A percentile compares a stretch with the other conserved stretches of the same genome.
Evolutionary conservation across 2,113 vertebrate species (phyloP).

Genomic region (Oryzias celebensis): DNA sequence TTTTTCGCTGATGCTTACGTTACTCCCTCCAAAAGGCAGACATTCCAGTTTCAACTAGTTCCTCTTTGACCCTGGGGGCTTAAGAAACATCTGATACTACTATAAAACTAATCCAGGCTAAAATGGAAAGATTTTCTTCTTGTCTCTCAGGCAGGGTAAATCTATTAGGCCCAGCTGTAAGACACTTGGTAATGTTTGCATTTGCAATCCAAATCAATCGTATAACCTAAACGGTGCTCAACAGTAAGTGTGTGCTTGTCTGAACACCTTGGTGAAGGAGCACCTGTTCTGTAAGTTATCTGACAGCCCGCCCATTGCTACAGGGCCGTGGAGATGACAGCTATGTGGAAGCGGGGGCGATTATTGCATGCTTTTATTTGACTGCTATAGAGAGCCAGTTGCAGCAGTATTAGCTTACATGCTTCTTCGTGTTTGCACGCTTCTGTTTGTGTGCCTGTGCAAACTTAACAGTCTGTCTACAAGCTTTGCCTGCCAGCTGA

Average conservation of each 20-base stretch:
- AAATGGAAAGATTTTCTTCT: conserved; percentile 9
- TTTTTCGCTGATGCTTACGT: conserved; percentile 17
- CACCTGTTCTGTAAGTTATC: conserved; percentile 34
- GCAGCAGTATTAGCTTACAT: conserved; percentile 10
- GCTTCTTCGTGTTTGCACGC: conserved; percentile 32
- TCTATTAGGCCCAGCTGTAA: conserved; percentile 1
- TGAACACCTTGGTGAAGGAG: conserved; percentile 44
- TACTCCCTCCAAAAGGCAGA: conserved; percentile 8
- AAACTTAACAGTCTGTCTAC: conserved; percentile 17
- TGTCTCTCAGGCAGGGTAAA: conserved; percentile 7
- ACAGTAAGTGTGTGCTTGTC: conserved; percentile 37
- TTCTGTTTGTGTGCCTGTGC: conserved; percentile 29
- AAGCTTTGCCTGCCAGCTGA: conserved; percentile 17
- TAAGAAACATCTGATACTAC: conserved; percentile 21
- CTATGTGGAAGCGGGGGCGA: conserved; percentile 3
- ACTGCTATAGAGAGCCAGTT: background rate
- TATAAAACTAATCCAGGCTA: conserved; percentile 25
- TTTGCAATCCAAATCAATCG: conserved; percentile 5
- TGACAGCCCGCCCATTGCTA: conserved; percentile 42
- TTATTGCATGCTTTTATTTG: conserved; percentile 9
- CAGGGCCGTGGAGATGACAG: conserved; percentile 14
- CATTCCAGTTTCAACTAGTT: conserved; percentile 33
- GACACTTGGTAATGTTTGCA: conserved; percentile 6
- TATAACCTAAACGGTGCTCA: background rate
- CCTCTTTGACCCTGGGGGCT: background rate